phyloP scores from a whole-genome alignment of 1,140 invertebrate genomes.

The Cotesia typhae region DNA sequence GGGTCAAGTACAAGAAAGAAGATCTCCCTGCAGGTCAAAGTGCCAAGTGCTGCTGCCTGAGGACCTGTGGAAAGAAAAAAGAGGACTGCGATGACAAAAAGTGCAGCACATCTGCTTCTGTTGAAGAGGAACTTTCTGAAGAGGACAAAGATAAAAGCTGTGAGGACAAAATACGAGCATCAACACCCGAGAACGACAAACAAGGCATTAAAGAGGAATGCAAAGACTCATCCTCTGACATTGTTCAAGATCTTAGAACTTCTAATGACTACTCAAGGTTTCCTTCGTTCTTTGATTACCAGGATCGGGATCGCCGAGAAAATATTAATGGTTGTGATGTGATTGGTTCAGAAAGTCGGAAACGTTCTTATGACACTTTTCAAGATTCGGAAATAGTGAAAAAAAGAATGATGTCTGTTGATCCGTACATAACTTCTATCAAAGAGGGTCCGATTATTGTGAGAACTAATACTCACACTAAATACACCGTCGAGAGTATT shows the following conservation, averaged over 20 bases:
- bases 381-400: slow-evolving; percentile 25
- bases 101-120: slow-evolving; percentile 41
- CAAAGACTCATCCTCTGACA: slow-evolving; percentile 6
- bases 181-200: neutral
- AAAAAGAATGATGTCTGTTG: slow-evolving; percentile 20
- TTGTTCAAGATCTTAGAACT: slow-evolving; percentile 15
- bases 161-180: slow-evolving; percentile 3
- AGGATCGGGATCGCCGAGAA: neutral
- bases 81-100: slow-evolving; percentile 59
- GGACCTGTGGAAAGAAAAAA: slow-evolving; percentile 69
- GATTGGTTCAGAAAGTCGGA: slow-evolving; percentile 7
- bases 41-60: slow-evolving; percentile 68
- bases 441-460: slow-evolving; percentile 25
- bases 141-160: slow-evolving; percentile 20
- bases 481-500: slow-evolving; percentile 62
- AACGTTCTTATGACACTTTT: slow-evolving; percentile 26
- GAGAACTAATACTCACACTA: slow-evolving; percentile 50
- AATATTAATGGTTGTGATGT: slow-evolving; percentile 7
- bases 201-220: slow-evolving; percentile 25
- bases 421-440: slow-evolving; percentile 29
- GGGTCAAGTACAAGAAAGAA: slow-evolving; percentile 92
- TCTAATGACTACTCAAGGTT: slow-evolving; percentile 17
- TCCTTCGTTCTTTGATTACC: slow-evolving; percentile 24
- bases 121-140: slow-evolving; percentile 33
- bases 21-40: slow-evolving; percentile 63